Percentiles rank a stretch among this genome's conserved stretches.
Evolutionary conservation across 2,888 invertebrate species (phyloP).

Genomic region (Nebria salina): DNA sequence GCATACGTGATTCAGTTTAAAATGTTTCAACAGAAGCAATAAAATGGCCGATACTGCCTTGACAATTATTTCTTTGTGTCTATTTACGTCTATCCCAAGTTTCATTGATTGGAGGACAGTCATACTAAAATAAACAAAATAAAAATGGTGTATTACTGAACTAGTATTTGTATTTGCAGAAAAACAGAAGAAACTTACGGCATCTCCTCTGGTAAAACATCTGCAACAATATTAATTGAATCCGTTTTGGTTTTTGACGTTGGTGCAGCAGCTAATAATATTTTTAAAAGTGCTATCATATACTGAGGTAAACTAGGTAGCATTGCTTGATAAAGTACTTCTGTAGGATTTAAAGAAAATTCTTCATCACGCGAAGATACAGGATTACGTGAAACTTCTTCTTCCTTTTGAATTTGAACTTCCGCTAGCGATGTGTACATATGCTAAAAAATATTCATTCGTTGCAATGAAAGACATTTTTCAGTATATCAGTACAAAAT

Average conservation of each 20-base stretch:
- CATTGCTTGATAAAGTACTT: constrained; percentile 93
- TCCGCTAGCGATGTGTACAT: constrained; percentile 94
- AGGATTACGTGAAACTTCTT: constrained; percentile 91
- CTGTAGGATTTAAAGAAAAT: constrained; percentile 83
- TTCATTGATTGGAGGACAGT: constrained; percentile 95
- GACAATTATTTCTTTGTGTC: constrained; percentile 98
- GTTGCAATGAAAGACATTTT: too few relatives aligned
- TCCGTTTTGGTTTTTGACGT: constrained; percentile 99
- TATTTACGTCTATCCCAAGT: constrained; percentile 95
- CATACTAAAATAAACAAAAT: constrained; percentile 66
- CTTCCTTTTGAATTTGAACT: constrained; percentile 89
- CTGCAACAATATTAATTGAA: constrained; percentile 97
- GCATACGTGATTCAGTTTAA: constrained; percentile 96
- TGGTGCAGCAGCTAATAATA: constrained; percentile 95
- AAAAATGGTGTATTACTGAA: too few relatives aligned
- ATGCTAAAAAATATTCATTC: constrained; percentile 69
- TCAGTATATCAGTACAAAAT: too few relatives aligned
- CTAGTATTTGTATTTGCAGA: background rate
- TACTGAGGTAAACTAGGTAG: constrained; percentile 96
- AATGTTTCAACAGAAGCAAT: constrained; percentile 92
- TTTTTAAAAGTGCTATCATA: constrained; percentile 96
- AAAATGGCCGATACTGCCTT: constrained; percentile 94
- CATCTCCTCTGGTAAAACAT: constrained; percentile 97
- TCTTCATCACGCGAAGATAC: constrained; percentile 85
- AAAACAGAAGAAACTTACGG: constrained; percentile 69